A percentile compares a stretch with the other conserved stretches of the same genome.
These are phyloP conservation scores for Scytalopus superciliaris DNA, from an alignment of 2,113 vertebrate genomes.

Conservation along the genomic window DNA sequence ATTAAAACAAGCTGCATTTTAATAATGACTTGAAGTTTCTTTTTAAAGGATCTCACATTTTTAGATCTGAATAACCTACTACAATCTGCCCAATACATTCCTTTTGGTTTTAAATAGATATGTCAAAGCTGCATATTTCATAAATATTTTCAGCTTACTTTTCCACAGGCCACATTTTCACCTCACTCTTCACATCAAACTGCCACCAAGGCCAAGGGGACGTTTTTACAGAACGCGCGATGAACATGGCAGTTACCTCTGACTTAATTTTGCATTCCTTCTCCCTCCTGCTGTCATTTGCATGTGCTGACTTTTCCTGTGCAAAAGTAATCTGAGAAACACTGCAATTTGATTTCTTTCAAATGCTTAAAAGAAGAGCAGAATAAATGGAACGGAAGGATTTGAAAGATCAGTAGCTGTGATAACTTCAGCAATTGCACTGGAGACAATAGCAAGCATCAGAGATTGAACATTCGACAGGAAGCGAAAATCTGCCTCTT, in stretches of 20 bases:
- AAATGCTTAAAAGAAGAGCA: background rate
- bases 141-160: background rate
- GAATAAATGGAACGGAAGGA: background rate
- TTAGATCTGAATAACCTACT: background rate
- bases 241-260: background rate
- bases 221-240: background rate
- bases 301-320: background rate
- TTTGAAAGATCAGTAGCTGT: slow-evolving; percentile 4
- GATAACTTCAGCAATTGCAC: background rate
- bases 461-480: background rate
- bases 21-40: background rate
- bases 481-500: background rate
- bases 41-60: background rate
- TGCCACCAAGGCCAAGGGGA: background rate
- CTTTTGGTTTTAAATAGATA: background rate
- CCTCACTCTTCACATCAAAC: background rate
- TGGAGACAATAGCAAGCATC: background rate
- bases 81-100: background rate
- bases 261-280: background rate
- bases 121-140: background rate
- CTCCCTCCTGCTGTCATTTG: slow-evolving; percentile 8
- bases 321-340: background rate
- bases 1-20: background rate
- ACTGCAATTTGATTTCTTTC: slow-evolving; percentile 1
- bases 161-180: background rate